Conservation (phyloP, 1,140 invertebrate species). For the Drosophila sp. region DNA sequence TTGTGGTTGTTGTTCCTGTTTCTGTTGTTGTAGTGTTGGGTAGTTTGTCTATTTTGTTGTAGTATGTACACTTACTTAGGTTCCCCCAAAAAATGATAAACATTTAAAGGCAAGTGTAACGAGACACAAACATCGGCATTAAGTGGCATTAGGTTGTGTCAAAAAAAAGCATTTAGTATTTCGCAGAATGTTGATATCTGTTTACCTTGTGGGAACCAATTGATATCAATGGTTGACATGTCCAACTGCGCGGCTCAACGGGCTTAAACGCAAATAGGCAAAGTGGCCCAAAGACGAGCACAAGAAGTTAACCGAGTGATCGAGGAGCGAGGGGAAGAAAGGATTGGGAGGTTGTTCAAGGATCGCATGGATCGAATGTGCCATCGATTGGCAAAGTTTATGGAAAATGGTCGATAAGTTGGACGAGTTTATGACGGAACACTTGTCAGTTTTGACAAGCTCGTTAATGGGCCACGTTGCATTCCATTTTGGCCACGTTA, state of each 20-base stretch:
- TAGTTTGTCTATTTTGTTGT: conserved; percentile 29
- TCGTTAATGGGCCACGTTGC: conserved; percentile 67
- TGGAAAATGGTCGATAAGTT: conserved; percentile 69
- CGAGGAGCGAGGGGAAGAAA: neutral
- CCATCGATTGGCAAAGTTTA: conserved; percentile 60
- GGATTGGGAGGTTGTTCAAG: conserved; percentile 18
- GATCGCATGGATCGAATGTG: conserved; percentile 24
- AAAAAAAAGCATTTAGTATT: conserved; percentile 76
- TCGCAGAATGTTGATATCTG: conserved; percentile 35
- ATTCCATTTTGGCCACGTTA: conserved; percentile 20
- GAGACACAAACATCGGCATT: conserved; percentile 54
- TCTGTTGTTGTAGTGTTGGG: conserved; percentile 2
- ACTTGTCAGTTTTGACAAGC: conserved; percentile 78
- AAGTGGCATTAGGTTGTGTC: conserved; percentile 74
- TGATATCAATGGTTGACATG: conserved; percentile 57
- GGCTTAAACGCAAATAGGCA: conserved; percentile 1
- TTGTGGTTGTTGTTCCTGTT: neutral
- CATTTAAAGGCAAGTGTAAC: conserved; percentile 30
- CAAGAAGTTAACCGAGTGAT: neutral
- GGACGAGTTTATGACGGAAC: conserved; percentile 67
- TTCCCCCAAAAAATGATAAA: conserved; percentile 28
- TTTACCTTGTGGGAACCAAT: conserved; percentile 27
- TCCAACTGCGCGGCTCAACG: conserved; percentile 51
- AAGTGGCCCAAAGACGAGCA: neutral
- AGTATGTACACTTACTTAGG: conserved; percentile 30